phyloP scores from a whole-genome alignment of 2,113 vertebrate species.

The Talpa occidentalis region DNA sequence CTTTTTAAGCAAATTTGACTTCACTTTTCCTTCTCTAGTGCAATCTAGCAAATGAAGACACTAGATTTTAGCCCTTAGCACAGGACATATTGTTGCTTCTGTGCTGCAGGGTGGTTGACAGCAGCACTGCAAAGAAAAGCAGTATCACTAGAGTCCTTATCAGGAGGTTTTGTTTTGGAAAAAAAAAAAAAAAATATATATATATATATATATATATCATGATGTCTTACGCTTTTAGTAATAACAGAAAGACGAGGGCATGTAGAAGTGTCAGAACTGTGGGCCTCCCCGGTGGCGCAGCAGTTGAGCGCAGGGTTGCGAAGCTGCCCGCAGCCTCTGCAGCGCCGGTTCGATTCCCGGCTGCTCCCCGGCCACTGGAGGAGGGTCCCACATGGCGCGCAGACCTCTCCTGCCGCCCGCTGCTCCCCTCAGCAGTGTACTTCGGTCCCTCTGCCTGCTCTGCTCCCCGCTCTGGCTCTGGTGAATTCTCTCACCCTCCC shows the following conservation, averaged over 20 bases:
- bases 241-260: not conserved
- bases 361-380: no score
- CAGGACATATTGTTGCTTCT: not conserved
- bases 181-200: no score
- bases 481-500: no score
- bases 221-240: not conserved
- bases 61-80: not conserved
- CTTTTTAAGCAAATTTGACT: conserved; percentile 11
- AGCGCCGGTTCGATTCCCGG: no score
- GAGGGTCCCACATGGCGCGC: no score
- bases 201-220: not conserved
- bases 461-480: no score
- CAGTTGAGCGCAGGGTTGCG: no score
- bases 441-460: no score
- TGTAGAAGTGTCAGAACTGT: not conserved
- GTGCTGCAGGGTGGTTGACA: not conserved
- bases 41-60: conserved; percentile 18
- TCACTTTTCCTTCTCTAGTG: not conserved
- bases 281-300: no score
- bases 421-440: no score
- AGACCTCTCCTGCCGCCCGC: no score
- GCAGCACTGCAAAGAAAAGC: not conserved
- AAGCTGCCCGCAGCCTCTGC: no score
- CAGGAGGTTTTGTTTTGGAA: not conserved
- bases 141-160: not conserved